Conservation (phyloP, 30 jellyfish, hydroid and myxozoan genomes). For the Mastigias papua region DNA sequence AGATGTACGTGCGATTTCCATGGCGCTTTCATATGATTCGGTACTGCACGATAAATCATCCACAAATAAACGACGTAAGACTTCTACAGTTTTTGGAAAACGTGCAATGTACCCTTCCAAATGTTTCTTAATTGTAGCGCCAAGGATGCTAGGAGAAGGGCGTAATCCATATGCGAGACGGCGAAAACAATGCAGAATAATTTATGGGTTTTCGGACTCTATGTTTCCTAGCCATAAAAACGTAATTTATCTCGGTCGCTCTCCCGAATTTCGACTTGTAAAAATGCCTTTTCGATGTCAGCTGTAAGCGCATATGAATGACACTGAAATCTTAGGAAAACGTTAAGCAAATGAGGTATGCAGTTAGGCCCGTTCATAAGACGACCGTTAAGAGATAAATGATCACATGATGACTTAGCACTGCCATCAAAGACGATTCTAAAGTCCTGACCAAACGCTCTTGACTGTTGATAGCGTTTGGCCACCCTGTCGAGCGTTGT, state of each 20-base stretch:
- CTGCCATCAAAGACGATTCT: conserved; percentile 55
- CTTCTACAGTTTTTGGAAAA: conserved; percentile 4
- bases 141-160: conserved; percentile 50
- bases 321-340: conserved; percentile 4
- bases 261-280: conserved; percentile 16
- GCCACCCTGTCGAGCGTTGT: too few species aligned
- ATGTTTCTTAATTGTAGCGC: conserved; percentile 36
- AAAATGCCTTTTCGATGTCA: conserved; percentile 22
- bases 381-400: conserved; percentile 16
- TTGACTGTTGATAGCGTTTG: too few species aligned
- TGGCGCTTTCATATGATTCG: conserved; percentile 11
- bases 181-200: conserved; percentile 7
- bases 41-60: conserved; percentile 44
- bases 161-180: conserved; percentile 24
- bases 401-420: conserved; percentile 23
- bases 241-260: conserved; percentile 15
- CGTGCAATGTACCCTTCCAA: conserved; percentile 14
- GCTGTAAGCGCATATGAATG: conserved; percentile 25
- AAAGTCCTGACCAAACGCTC: too few species aligned
- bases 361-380: conserved; percentile 44
- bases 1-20: conserved; percentile 14
- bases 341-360: conserved; percentile 16
- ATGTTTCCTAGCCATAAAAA: conserved; percentile 2
- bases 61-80: conserved; percentile 14
- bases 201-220: conserved; percentile 7